phyloP scores from a whole-genome alignment of 2,113 vertebrate species.

The Osmerus eperlanus region DNA sequence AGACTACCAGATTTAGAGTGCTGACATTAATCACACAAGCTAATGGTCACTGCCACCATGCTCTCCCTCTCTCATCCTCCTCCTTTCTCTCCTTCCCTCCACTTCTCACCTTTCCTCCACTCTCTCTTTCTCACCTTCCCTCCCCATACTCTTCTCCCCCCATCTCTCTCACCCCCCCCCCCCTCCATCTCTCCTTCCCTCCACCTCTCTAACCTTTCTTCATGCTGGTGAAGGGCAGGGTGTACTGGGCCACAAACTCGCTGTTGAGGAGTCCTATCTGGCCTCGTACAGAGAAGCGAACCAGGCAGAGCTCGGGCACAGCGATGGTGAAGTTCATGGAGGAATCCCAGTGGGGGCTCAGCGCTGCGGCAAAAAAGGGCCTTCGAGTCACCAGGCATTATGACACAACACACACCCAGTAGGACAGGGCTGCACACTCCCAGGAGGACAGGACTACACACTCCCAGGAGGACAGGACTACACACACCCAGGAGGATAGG shows the following conservation, averaged over 20 bases:
- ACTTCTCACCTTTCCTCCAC: not conserved
- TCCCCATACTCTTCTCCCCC: not conserved
- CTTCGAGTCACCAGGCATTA: no score
- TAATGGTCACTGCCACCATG: not conserved
- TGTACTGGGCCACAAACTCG: slow-evolving; percentile 85
- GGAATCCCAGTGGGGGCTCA: slow-evolving; percentile 79
- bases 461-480: no score
- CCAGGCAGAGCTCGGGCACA: slow-evolving; percentile 79
- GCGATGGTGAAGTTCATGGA: slow-evolving; percentile 76
- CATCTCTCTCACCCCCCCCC: not conserved
- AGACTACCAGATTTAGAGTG: not conserved
- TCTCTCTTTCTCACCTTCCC: not conserved
- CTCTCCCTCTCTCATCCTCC: slow-evolving; percentile 14
- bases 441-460: no score
- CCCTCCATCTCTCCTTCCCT: not conserved
- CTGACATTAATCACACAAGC: not conserved
- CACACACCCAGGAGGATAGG: no score
- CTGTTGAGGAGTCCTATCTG: slow-evolving; percentile 67
- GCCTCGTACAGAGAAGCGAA: slow-evolving; percentile 80
- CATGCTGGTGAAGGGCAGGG: slow-evolving; percentile 79
- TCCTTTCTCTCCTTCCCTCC: not conserved
- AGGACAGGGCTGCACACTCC: no score
- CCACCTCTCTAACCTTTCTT: slow-evolving; percentile 77
- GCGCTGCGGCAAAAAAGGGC: slow-evolving; percentile 59
- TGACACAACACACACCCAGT: no score